Conservation (phyloP, 2,797 vertebrate genomes). For the Macrochelys suwanniensis region DNA sequence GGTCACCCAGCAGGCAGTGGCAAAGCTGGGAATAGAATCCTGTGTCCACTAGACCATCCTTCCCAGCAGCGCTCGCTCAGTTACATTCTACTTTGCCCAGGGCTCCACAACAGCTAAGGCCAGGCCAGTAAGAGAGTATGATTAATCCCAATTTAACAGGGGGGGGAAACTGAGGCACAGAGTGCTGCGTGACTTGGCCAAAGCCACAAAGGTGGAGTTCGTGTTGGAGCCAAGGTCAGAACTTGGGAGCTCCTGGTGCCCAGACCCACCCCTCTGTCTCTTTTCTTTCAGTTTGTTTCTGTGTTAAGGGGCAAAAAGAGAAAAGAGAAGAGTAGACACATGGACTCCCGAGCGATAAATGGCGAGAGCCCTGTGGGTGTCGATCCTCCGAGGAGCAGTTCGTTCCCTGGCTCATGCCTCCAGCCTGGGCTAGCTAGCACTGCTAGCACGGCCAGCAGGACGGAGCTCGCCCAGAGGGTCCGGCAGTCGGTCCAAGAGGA, state of each 20-base stretch:
- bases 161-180: not conserved
- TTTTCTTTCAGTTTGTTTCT: constrained; percentile 86
- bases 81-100: not conserved
- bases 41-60: not conserved
- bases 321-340: constrained; percentile 13
- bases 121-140: not conserved
- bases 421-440: constrained; percentile 22
- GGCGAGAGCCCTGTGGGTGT: not conserved
- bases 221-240: not conserved
- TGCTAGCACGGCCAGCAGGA: constrained; percentile 39
- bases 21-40: not conserved
- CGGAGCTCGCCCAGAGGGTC: constrained; percentile 63
- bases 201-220: accelerated
- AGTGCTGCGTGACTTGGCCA: not conserved
- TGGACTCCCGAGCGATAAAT: not conserved
- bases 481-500: constrained; percentile 85
- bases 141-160: not conserved
- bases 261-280: not conserved
- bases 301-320: constrained; percentile 85
- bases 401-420: constrained; percentile 56
- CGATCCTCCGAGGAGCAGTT: constrained; percentile 52
- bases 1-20: not conserved
- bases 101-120: not conserved
- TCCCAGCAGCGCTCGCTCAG: not conserved
- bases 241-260: not conserved